Evolutionary conservation across 1,140 invertebrate genomes (phyloP).

Genomic region (Drosophila triauraria): DNA sequence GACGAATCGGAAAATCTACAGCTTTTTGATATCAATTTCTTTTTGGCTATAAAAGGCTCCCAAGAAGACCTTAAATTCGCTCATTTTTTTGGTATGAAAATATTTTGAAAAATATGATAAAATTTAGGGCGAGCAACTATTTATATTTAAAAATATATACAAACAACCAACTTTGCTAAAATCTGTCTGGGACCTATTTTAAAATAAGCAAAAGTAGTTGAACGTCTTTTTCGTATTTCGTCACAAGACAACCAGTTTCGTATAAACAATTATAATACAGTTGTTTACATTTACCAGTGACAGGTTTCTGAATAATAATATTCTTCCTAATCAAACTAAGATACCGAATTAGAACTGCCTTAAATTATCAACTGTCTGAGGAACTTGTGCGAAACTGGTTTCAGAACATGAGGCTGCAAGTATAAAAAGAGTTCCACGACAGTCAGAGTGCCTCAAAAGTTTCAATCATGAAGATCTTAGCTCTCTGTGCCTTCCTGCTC

Average conservation of each 20-base stretch:
- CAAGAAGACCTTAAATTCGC: no score
- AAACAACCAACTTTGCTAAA: no score
- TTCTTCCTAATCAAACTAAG: background rate
- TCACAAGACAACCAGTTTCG: background rate
- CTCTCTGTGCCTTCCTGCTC: conserved; percentile 13
- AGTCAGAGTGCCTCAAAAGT: background rate
- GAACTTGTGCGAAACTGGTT: background rate
- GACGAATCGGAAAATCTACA: no score
- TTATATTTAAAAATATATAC: no score
- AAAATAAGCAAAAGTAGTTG: no score
- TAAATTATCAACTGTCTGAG: background rate
- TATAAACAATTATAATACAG: background rate
- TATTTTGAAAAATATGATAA: no score
- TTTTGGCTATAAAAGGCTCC: no score
- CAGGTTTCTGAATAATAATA: background rate
- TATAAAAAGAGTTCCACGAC: conserved; percentile 3
- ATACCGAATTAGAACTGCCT: background rate
- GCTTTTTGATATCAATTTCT: no score
- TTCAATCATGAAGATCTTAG: conserved; percentile 20
- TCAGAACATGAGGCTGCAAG: background rate
- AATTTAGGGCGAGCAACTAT: no score
- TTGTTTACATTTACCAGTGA: background rate
- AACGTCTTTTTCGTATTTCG: background rate
- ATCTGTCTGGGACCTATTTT: no score
- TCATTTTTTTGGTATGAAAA: no score